These are phyloP conservation scores for Cygnus olor DNA, from an alignment of 2,797 vertebrate genomes.

Conservation along the genomic window DNA sequence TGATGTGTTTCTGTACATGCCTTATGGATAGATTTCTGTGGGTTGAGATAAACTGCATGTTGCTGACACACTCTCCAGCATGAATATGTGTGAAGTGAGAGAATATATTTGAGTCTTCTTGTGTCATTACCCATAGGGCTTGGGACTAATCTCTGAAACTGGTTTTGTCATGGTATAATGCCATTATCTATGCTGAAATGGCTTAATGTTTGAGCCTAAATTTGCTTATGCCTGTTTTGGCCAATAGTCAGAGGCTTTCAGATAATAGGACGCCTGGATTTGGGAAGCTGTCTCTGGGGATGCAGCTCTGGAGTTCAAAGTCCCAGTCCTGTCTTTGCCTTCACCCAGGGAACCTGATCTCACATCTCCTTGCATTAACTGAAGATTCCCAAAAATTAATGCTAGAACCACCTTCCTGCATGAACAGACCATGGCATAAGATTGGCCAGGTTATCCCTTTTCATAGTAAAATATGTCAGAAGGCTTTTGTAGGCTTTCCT, in stretches of 20 bases:
- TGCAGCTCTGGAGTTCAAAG: background rate
- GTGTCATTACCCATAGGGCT: background rate
- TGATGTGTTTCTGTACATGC: conserved; percentile 45
- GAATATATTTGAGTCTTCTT: background rate
- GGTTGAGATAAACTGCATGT: conserved; percentile 46
- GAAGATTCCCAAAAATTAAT: background rate
- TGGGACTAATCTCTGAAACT: background rate
- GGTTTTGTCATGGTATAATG: background rate
- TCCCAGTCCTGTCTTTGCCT: background rate
- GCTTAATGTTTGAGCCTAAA: background rate
- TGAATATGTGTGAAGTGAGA: background rate
- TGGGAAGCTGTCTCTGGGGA: background rate
- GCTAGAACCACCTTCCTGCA: background rate
- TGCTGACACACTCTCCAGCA: conserved; percentile 23
- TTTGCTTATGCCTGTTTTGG: background rate
- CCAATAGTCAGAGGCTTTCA: background rate
- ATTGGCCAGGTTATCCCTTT: background rate
- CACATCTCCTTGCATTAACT: background rate
- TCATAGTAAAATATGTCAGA: background rate
- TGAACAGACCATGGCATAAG: background rate
- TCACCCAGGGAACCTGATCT: background rate
- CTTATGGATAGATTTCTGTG: conserved; percentile 53
- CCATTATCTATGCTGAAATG: background rate
- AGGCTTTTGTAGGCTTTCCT: background rate
- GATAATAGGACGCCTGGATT: background rate